Evolutionary conservation across 2,888 invertebrate genomes (phyloP).

Genomic region (Invenusta paracnida): DNA sequence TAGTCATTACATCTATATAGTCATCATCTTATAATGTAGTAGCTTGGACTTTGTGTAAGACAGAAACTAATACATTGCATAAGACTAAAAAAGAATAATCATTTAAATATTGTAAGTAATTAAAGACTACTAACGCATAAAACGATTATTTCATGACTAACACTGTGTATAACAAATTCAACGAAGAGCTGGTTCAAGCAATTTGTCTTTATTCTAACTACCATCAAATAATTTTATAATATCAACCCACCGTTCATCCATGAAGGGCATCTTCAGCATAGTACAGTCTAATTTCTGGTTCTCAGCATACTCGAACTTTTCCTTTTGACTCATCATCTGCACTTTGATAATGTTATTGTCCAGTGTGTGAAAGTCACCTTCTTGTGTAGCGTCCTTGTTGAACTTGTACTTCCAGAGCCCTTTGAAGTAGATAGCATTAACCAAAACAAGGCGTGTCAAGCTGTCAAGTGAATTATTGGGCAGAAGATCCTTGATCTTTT

Average conservation of each 20-base stretch:
- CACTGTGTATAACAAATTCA: no score
- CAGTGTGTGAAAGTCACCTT: constrained; percentile 67
- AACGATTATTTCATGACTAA: no score
- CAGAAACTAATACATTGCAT: no score
- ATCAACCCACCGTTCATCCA: constrained; percentile 41
- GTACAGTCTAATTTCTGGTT: constrained; percentile 69
- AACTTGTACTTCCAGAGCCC: constrained; percentile 64
- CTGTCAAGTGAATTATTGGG: constrained; percentile 60
- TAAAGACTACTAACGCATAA: no score
- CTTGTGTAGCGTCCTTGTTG: constrained; percentile 64
- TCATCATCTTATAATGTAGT: no score
- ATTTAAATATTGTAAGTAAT: no score
- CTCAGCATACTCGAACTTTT: constrained; percentile 65
- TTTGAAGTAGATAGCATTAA: constrained; percentile 63
- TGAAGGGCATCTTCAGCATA: constrained; percentile 71
- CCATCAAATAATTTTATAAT: not conserved
- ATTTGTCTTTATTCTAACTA: no score
- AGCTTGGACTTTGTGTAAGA: no score
- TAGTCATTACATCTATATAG: no score
- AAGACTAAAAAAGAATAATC: no score
- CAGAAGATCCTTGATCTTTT: constrained; percentile 75
- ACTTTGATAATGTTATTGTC: constrained; percentile 63
- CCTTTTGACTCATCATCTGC: constrained; percentile 70
- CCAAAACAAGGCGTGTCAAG: constrained; percentile 57
- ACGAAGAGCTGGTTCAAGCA: no score